Percentiles rank a stretch among this genome's conserved stretches.
phyloP scores from a whole-genome alignment of 2,888 invertebrate genomes.

The Bellardia pandia region DNA sequence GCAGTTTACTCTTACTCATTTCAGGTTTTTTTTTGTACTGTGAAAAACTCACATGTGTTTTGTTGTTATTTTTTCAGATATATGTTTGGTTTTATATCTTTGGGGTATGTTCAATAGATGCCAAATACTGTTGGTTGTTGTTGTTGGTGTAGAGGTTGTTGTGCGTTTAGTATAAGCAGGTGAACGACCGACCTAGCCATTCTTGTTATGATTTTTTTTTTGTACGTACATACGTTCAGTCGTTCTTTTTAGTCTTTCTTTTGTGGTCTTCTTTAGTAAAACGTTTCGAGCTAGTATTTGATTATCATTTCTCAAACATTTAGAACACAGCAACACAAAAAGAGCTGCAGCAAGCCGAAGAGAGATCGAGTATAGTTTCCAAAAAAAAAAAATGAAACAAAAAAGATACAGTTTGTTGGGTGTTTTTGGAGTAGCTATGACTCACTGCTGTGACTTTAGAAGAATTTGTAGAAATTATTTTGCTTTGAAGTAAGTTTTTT shows the following conservation, averaged over 20 bases:
- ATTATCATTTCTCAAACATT: background rate
- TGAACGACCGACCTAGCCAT: slow-evolving; percentile 85
- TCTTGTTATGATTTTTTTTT: slow-evolving; percentile 73
- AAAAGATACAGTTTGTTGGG: slow-evolving; percentile 26
- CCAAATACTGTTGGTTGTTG: slow-evolving; percentile 31
- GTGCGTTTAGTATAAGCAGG: slow-evolving; percentile 75
- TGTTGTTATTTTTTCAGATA: background rate
- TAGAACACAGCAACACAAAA: background rate
- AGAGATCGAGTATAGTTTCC: slow-evolving; percentile 14
- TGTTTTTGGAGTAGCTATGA: slow-evolving; percentile 7
- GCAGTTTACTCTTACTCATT: slow-evolving; percentile 54
- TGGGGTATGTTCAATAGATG: slow-evolving; percentile 70
- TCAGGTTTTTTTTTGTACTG: slow-evolving; percentile 31
- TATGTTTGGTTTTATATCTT: slow-evolving; percentile 50
- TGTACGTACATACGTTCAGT: slow-evolving; percentile 56
- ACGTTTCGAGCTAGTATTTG: no score
- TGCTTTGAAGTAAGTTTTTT: background rate
- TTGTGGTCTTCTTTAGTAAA: slow-evolving; percentile 28
- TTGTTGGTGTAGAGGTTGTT: slow-evolving; percentile 66
- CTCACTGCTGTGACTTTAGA: slow-evolving; percentile 10
- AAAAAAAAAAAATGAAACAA: background rate
- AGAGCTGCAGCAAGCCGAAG: slow-evolving; percentile 8
- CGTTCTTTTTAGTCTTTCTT: slow-evolving; percentile 59
- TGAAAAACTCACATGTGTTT: slow-evolving; percentile 57
- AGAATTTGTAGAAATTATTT: slow-evolving; percentile 6